These are phyloP conservation scores for Dicaeum eximium DNA, from an alignment of 2,113 vertebrate species.

Conservation along the genomic window DNA sequence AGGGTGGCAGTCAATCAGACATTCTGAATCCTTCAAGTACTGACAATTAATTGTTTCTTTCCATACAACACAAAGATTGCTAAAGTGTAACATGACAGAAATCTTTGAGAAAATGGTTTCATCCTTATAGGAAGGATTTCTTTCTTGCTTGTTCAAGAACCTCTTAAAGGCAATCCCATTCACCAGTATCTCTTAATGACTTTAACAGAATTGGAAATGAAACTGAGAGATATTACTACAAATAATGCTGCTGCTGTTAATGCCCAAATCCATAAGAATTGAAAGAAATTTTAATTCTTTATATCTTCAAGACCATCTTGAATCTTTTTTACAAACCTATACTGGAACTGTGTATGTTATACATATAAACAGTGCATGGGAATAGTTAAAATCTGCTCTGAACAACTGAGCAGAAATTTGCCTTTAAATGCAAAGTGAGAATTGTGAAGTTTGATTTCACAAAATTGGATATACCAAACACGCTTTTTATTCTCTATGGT, in stretches of 20 bases:
- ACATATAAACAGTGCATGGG: background rate
- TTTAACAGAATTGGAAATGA: background rate
- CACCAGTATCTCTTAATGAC: background rate
- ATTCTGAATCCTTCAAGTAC: slow-evolving; percentile 65
- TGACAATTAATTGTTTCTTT: slow-evolving; percentile 73
- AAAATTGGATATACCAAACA: slow-evolving; percentile 28
- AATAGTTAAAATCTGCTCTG: background rate
- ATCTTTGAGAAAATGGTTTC: slow-evolving; percentile 49
- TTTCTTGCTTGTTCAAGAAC: background rate
- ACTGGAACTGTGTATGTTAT: background rate
- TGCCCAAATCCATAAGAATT: background rate
- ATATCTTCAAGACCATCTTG: background rate
- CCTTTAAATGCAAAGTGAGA: background rate
- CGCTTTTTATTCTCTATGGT: slow-evolving; percentile 65
- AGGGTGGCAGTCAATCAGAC: slow-evolving; percentile 71
- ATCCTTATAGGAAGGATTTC: background rate
- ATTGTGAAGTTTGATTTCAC: background rate
- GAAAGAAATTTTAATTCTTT: background rate
- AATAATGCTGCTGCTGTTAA: background rate
- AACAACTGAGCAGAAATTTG: background rate
- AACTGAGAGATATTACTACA: background rate
- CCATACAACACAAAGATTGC: slow-evolving; percentile 51
- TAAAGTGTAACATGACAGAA: slow-evolving; percentile 58
- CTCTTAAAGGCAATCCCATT: background rate
- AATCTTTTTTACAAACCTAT: slow-evolving; percentile 37